Evolutionary conservation across 1,140 invertebrate species (phyloP).

Genomic region (Thaumetopoea pityocampa): DNA sequence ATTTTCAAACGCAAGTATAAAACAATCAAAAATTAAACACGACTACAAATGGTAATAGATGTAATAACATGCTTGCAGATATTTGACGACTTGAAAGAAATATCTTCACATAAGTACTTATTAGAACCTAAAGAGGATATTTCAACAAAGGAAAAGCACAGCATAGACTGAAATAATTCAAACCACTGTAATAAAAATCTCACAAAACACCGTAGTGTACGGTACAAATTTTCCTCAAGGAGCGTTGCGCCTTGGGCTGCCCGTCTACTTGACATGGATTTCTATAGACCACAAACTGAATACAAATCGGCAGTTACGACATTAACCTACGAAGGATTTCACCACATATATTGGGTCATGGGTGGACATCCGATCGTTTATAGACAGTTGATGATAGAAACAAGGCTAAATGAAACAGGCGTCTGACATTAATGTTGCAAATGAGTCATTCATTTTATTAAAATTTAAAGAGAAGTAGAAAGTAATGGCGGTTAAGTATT

Average conservation of each 20-base stretch:
- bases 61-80: too few relatives aligned
- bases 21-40: too few relatives aligned
- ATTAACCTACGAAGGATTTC: conserved; percentile 64
- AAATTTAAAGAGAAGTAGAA: conserved; percentile 5
- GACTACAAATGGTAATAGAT: too few relatives aligned
- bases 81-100: too few relatives aligned
- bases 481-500: not conserved
- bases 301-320: conserved; percentile 63
- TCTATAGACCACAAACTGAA: conserved; percentile 60
- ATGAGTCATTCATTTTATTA: conserved; percentile 6
- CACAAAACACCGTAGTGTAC: conserved; percentile 28
- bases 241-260: conserved; percentile 44
- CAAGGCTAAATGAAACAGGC: conserved; percentile 23
- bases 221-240: conserved; percentile 65
- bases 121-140: too few relatives aligned
- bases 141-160: conserved; percentile 1
- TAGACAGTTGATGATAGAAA: conserved; percentile 20
- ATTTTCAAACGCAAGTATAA: too few relatives aligned
- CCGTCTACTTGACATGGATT: conserved; percentile 72
- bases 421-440: conserved; percentile 18
- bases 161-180: conserved; percentile 4
- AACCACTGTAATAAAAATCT: conserved; percentile 16
- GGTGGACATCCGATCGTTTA: conserved; percentile 44
- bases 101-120: too few relatives aligned
- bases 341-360: conserved; percentile 70